Percentiles rank a stretch among this genome's conserved stretches.
These are phyloP conservation scores for Bagarius yarrelli DNA, from an alignment of 2,113 vertebrate species.

Conservation along the genomic window DNA sequence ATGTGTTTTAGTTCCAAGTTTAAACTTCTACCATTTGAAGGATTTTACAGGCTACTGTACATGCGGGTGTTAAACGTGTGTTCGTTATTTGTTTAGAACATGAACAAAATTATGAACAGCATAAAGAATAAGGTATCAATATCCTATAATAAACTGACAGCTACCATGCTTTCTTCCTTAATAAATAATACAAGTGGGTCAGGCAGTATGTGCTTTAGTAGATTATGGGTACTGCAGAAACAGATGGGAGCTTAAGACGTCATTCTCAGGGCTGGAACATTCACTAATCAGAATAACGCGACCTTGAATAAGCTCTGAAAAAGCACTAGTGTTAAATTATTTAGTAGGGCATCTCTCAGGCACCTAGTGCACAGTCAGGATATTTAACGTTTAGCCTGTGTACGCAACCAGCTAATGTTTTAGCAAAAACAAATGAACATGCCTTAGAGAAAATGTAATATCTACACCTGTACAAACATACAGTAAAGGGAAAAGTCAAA, in stretches of 20 bases:
- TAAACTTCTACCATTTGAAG: too few species aligned
- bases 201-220: constrained; percentile 36
- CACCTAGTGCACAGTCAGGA: background rate
- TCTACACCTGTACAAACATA: background rate
- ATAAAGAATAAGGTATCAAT: too few species aligned
- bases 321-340: background rate
- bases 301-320: constrained; percentile 36
- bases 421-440: background rate
- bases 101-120: too few species aligned
- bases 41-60: too few species aligned
- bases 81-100: too few species aligned
- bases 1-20: too few species aligned
- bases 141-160: too few species aligned
- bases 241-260: constrained; percentile 53
- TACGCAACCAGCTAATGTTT: background rate
- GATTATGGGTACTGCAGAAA: constrained; percentile 32
- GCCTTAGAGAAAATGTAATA: background rate
- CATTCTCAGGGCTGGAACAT: constrained; percentile 38
- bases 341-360: background rate
- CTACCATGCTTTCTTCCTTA: too few species aligned
- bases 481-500: too few species aligned
- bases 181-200: too few species aligned
- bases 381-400: background rate
- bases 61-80: too few species aligned
- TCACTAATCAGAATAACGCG: constrained; percentile 23